Evolutionary conservation across 2,113 vertebrate species (phyloP).

Genomic region (Penelope pileata): DNA sequence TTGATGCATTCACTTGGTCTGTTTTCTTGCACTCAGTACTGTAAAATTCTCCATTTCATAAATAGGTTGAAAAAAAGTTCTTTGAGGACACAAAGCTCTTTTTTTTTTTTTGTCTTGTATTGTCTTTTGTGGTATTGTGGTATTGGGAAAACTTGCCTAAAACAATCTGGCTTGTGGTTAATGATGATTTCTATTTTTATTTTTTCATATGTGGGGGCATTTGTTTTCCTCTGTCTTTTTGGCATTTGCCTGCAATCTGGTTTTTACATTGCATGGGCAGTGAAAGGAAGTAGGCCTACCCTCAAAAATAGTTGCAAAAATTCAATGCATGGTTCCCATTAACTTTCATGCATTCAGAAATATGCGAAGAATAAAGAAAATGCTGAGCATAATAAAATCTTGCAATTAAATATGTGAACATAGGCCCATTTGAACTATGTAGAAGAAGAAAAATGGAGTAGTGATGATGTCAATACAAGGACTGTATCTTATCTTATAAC

Average conservation of each 20-base stretch:
- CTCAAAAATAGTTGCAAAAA: neutral
- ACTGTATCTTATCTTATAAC: neutral
- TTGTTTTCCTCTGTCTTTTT: neutral
- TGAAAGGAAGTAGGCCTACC: neutral
- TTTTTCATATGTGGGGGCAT: neutral
- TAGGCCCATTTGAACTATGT: neutral
- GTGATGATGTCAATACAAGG: neutral
- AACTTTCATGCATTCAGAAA: neutral
- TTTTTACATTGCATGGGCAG: neutral
- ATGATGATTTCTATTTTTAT: neutral
- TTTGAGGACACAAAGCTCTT: neutral
- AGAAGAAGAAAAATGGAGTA: neutral
- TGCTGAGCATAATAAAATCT: neutral
- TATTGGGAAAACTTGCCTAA: neutral
- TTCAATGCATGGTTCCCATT: neutral
- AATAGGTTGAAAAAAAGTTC: neutral
- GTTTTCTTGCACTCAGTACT: neutral
- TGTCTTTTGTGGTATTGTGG: neutral
- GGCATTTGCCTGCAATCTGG: rapidly evolving
- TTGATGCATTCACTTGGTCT: neutral
- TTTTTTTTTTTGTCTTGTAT: neutral
- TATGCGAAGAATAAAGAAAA: neutral
- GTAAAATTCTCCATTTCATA: neutral
- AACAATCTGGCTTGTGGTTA: neutral
- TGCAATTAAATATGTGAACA: neutral